Evolutionary conservation across 1,140 invertebrate genomes (phyloP), one percentile per base, ranked within the genome.

Genomic region (Drosophila punjabiensis): DNA sequence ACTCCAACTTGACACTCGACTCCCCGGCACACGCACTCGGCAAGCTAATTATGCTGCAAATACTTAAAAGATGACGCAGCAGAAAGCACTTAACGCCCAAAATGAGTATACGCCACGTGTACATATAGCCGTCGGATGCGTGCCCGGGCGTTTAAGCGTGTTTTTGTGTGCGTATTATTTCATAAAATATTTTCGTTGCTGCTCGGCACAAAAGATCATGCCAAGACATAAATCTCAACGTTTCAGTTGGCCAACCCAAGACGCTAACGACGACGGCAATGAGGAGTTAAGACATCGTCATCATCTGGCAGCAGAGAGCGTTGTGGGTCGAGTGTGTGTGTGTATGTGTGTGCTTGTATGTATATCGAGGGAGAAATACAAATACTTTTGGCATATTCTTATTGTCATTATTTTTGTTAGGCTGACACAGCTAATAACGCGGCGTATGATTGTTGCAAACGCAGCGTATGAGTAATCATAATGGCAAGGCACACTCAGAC

Each of bases 391-490:
- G 86, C 85, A 89, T 89, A 90, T 89, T 89, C 77, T 90, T 79
- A 67, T 90, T 89, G 85, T 90, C 86, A 89, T 89, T 89, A 90
- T 81, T 90, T 90, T 82, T 80, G 85, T 82, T 77, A 64, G 76
- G 86, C 85, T 89, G 85, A 89, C 85, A 86, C 85, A 89, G 85
- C 85, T 89, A 90, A 89, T 89, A 89, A 89, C 82, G 86, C 74
- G 86, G 48, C 79, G 76, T 78, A 90, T 89, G 86, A 90, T 89
- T 89, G 86, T 80, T 89, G 85, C 85, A 79, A 89, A 89, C 86
- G 86, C 86, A 73, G 86, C 86, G 86, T 89, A 89, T 89, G 86
- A 89, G 85, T 90, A 89, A 89, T 89, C 85, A 89, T 89, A 82
- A 89, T 89, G 82, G 84, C 81, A 73, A 33, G 45, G 52, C 56